These are phyloP conservation scores for cattle (Bos taurus) DNA, from an alignment of 2,113 vertebrate species.

Conservation along the genomic window DNA sequence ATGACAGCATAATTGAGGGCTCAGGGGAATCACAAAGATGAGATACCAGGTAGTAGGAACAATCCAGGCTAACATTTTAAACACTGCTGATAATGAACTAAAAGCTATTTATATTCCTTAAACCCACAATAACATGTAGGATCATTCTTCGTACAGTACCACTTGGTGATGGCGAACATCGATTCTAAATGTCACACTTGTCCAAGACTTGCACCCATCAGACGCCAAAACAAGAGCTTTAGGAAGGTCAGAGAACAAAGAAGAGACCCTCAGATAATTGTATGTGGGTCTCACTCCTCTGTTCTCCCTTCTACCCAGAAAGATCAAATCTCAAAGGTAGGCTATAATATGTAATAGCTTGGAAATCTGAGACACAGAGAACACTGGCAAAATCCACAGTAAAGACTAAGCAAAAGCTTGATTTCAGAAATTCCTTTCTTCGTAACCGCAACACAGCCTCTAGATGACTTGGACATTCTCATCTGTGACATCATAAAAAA, in stretches of 20 bases:
- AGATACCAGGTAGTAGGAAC: not conserved
- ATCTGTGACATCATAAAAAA: slow-evolving; percentile 30
- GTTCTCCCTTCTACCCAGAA: not conserved
- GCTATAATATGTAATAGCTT: not conserved
- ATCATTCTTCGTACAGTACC: not conserved
- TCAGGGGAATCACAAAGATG: not conserved
- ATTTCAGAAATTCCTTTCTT: slow-evolving; percentile 41
- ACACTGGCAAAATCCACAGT: not conserved
- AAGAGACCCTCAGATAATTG: not conserved
- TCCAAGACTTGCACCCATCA: not conserved
- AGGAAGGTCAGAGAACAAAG: slow-evolving; percentile 17
- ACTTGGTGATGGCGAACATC: not conserved
- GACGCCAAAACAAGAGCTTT: not conserved
- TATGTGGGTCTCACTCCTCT: not conserved
- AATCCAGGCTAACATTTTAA: not conserved
- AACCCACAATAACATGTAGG: not conserved
- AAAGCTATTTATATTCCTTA: not conserved
- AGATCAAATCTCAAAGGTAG: slow-evolving; percentile 47
- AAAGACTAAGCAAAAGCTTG: slow-evolving; percentile 31
- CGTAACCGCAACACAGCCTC: not conserved
- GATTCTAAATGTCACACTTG: not conserved
- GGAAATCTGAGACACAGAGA: slow-evolving; percentile 37
- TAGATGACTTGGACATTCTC: not conserved
- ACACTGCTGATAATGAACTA: not conserved
- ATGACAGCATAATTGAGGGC: not conserved